Evolutionary conservation across 1,140 invertebrate genomes (phyloP).

Genomic region (Drosophila carrolli): DNA sequence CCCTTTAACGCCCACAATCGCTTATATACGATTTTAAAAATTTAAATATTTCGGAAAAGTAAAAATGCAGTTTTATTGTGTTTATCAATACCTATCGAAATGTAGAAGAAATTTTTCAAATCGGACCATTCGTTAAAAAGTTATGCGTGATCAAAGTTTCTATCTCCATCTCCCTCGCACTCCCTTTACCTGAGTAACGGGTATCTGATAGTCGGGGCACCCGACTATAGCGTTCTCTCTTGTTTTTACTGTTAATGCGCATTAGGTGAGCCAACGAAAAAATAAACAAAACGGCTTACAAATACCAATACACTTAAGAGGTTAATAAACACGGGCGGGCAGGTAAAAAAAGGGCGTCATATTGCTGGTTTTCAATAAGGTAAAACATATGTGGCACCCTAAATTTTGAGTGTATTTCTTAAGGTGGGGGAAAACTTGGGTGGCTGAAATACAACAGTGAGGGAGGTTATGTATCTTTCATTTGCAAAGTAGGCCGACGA

Average conservation of each 20-base stretch:
- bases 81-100: too few species aligned
- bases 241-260: constrained; percentile 44
- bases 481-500: constrained; percentile 37
- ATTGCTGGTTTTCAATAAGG: constrained; percentile 41
- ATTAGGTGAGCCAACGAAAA: constrained; percentile 31
- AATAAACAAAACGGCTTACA: constrained; percentile 49
- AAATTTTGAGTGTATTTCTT: constrained; percentile 13
- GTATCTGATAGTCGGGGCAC: too few species aligned
- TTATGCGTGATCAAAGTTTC: too few species aligned
- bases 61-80: too few species aligned
- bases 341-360: background rate
- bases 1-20: too few species aligned
- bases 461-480: constrained; percentile 20
- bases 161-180: too few species aligned
- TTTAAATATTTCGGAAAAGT: too few species aligned
- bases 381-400: constrained; percentile 37
- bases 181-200: too few species aligned
- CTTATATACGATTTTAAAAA: too few species aligned
- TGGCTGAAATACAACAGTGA: background rate
- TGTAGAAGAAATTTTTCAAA: too few species aligned
- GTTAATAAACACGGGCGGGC: constrained; percentile 37
- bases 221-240: too few species aligned
- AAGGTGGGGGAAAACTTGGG: background rate
- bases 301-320: constrained; percentile 50
- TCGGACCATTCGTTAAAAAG: too few species aligned